phyloP scores from a whole-genome alignment of 1,140 invertebrate genomes.

The Aphis craccivora region DNA sequence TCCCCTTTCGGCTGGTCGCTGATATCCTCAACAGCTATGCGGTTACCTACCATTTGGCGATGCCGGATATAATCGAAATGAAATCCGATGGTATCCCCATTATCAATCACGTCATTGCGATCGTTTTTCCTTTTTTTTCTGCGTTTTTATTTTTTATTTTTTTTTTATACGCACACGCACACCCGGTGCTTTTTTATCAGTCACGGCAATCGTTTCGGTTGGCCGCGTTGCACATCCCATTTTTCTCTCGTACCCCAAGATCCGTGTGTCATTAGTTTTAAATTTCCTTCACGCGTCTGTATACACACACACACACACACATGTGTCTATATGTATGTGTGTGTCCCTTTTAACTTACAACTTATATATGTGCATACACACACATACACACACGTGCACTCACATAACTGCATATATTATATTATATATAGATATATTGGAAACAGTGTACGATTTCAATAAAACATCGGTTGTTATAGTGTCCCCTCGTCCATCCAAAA shows the following conservation, averaged over 20 bases:
- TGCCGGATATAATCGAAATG: conserved; percentile 54
- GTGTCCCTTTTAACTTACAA: background rate
- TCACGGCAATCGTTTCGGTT: conserved; percentile 50
- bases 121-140: conserved; percentile 28
- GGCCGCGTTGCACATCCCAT: conserved; percentile 20
- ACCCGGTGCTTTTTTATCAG: conserved; percentile 49
- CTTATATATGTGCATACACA: background rate
- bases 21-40: background rate
- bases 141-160: conserved; percentile 20
- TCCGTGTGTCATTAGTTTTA: conserved; percentile 47
- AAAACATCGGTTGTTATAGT: conserved; percentile 30
- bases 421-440: conserved; percentile 21
- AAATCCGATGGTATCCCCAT: conserved; percentile 41
- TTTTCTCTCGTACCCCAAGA: conserved; percentile 37
- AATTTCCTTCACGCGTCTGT: background rate
- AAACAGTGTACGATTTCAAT: conserved; percentile 13
- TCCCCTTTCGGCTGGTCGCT: background rate
- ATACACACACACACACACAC: background rate
- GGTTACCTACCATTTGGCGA: conserved; percentile 43
- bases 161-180: conserved; percentile 38
- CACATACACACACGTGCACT: background rate
- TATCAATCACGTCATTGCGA: conserved; percentile 54
- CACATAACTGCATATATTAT: background rate
- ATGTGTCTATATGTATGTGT: no score
- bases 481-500: background rate